These are phyloP conservation scores for Diadumene lineata DNA, from an alignment of 92 coral and sea anemone species.

Conservation along the genomic window DNA sequence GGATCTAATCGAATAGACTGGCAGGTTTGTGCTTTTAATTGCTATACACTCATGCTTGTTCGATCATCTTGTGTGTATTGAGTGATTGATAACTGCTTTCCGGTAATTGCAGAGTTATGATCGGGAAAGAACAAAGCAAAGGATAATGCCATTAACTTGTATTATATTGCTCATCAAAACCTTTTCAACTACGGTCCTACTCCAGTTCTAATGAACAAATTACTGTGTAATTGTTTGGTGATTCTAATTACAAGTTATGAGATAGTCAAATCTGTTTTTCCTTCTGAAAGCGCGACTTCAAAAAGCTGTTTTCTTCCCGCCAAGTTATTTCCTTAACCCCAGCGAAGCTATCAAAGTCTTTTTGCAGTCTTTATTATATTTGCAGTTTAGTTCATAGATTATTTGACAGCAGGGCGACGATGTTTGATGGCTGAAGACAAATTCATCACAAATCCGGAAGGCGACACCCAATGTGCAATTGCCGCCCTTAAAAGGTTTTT, in stretches of 20 bases:
- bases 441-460: constrained; percentile 28
- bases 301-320: constrained; percentile 30
- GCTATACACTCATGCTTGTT: constrained; percentile 26
- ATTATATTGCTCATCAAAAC: constrained; percentile 32
- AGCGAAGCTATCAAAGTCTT: constrained; percentile 43
- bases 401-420: constrained; percentile 45
- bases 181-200: constrained; percentile 21
- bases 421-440: constrained; percentile 25
- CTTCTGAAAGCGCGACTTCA: constrained; percentile 25
- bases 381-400: constrained; percentile 18
- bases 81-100: constrained; percentile 38
- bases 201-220: constrained; percentile 20
- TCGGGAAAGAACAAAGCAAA: constrained; percentile 31
- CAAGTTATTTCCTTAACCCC: constrained; percentile 39
- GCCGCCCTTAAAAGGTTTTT: constrained; percentile 21
- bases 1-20: constrained; percentile 34
- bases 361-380: constrained; percentile 39
- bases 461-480: constrained; percentile 29
- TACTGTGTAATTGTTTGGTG: constrained; percentile 11
- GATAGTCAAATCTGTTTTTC: constrained; percentile 16
- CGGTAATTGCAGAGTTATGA: constrained; percentile 27
- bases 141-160: constrained; percentile 18
- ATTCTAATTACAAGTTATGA: constrained; percentile 9
- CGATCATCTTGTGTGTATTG: constrained; percentile 17
- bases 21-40: constrained; percentile 20